These are phyloP conservation scores for Euglossa dilemma DNA, from an alignment of 1,140 invertebrate genomes.

Conservation along the genomic window DNA sequence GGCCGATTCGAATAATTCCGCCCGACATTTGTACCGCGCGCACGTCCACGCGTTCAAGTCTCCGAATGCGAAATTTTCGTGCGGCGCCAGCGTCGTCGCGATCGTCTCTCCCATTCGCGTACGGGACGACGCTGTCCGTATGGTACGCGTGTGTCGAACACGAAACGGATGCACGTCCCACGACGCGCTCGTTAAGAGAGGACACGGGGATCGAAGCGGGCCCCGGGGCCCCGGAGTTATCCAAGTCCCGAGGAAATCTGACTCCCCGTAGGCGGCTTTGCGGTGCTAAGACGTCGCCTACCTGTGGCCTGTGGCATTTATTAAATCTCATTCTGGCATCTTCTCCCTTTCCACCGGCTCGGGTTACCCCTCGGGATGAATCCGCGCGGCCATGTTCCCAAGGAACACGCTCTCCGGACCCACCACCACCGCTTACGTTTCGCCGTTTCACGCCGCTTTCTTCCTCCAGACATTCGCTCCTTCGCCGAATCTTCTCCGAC, in stretches of 20 bases:
- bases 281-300: slow-evolving; percentile 71
- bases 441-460: too few species aligned
- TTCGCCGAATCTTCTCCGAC: too few species aligned
- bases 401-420: slow-evolving; percentile 46
- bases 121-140: neutral
- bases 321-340: slow-evolving; percentile 75
- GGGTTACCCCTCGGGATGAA: slow-evolving; percentile 60
- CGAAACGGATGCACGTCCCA: slow-evolving; percentile 51
- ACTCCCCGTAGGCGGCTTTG: slow-evolving; percentile 70
- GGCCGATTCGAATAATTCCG: slow-evolving; percentile 45
- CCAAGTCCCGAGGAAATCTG: slow-evolving; percentile 63
- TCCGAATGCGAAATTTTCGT: slow-evolving; percentile 44
- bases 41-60: slow-evolving; percentile 48
- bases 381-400: slow-evolving; percentile 27
- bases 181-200: slow-evolving; percentile 57
- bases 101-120: neutral
- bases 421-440: slow-evolving; percentile 20
- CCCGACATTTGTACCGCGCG: slow-evolving; percentile 23
- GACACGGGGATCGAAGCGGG: neutral
- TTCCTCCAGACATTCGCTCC: too few species aligned
- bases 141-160: slow-evolving; percentile 19
- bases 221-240: slow-evolving; percentile 49
- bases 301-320: slow-evolving; percentile 66
- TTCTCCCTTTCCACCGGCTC: slow-evolving; percentile 58
- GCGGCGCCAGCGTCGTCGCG: neutral